A percentile compares a stretch with the other conserved stretches of the same genome.
phyloP scores from a whole-genome alignment of 1,140 invertebrate species.

The Berghia stephanieae region DNA sequence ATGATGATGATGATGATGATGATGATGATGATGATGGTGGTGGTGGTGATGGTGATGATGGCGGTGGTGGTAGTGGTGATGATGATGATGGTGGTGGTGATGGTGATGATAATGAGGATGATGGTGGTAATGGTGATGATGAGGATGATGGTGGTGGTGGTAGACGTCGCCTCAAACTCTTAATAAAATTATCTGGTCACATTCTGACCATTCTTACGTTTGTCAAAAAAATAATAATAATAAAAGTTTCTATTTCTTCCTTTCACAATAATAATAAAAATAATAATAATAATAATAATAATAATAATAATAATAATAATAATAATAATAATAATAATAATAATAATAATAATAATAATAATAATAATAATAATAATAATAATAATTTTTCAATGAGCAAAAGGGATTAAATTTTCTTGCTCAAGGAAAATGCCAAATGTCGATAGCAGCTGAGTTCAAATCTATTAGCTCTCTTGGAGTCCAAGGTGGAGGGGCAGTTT shows the following conservation, averaged over 20 bases:
- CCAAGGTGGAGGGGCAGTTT: neutral
- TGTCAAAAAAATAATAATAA: neutral
- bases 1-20: constrained; percentile 2
- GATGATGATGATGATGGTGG: constrained; percentile 1
- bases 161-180: too few species aligned
- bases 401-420: too few species aligned
- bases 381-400: neutral
- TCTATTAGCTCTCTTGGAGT: too few species aligned
- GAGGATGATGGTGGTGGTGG: too few species aligned
- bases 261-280: neutral
- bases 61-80: too few species aligned
- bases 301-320: constrained; percentile 4
- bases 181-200: neutral
- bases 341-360: neutral
- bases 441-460: too few species aligned
- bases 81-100: neutral
- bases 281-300: constrained; percentile 4
- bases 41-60: constrained; percentile 3
- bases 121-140: too few species aligned
- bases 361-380: neutral
- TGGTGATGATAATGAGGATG: too few species aligned
- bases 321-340: constrained; percentile 4
- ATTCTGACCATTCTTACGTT: neutral
- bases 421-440: too few species aligned
- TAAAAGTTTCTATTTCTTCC: neutral